These are phyloP conservation scores for Helicolenus hilgendorfi DNA, from an alignment of 2,797 vertebrate genomes.

Conservation along the genomic window DNA sequence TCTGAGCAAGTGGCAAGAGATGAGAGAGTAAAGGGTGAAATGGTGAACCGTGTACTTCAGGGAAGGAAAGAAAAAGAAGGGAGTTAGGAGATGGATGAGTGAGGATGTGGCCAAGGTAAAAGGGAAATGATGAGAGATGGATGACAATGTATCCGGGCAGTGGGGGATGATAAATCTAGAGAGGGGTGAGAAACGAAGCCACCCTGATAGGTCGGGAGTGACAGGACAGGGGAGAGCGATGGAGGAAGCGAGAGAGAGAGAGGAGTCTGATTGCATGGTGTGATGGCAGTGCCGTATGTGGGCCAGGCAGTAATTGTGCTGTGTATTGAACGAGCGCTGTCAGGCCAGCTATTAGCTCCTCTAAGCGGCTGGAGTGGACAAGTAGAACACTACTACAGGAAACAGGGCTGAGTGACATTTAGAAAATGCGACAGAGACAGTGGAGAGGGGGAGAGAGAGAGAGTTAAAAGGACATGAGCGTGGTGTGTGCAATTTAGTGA, in stretches of 20 bases:
- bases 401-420: slow-evolving; percentile 59
- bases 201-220: slow-evolving; percentile 39
- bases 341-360: slow-evolving; percentile 70
- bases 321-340: slow-evolving; percentile 69
- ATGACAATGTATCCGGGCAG: not conserved
- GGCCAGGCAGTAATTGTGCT: slow-evolving; percentile 65
- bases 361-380: slow-evolving; percentile 51
- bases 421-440: slow-evolving; percentile 7
- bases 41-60: not conserved
- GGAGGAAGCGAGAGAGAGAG: slow-evolving; percentile 1
- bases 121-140: slow-evolving; percentile 45
- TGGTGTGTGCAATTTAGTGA: not conserved
- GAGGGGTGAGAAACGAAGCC: slow-evolving; percentile 38
- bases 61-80: not conserved
- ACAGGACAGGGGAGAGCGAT: slow-evolving; percentile 41
- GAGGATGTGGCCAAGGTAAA: not conserved
- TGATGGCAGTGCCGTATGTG: slow-evolving; percentile 38
- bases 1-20: slow-evolving; percentile 50
- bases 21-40: slow-evolving; percentile 47
- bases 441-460: not conserved
- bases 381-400: slow-evolving; percentile 31
- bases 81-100: slow-evolving; percentile 7
- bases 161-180: slow-evolving; percentile 23
- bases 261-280: slow-evolving; percentile 54
- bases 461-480: slow-evolving; percentile 7